Evolutionary conservation across 2,888 invertebrate genomes (phyloP).

Genomic region (Lysandra bellargus): DNA sequence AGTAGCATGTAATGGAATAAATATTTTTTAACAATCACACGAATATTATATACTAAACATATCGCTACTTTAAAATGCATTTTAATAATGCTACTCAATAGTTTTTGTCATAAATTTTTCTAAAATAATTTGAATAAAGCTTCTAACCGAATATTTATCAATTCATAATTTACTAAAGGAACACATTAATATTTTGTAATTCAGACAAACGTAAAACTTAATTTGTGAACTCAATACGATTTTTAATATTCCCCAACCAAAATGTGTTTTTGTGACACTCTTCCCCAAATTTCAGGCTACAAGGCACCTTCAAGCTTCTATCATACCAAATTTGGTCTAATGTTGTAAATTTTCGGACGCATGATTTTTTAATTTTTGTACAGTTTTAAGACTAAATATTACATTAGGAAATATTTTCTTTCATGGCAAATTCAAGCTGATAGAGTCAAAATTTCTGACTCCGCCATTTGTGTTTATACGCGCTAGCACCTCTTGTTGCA

Average conservation of each 20-base stretch:
- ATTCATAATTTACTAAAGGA: conserved; percentile 4
- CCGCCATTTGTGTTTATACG: conserved; percentile 68
- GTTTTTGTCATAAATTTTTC: not conserved
- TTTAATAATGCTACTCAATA: not conserved
- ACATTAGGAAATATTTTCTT: not conserved
- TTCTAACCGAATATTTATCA: not conserved
- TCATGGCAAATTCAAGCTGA: conserved; percentile 74
- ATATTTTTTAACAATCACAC: conserved; percentile 9
- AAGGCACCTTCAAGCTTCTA: not conserved
- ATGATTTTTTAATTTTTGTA: too few relatives aligned
- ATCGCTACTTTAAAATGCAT: not conserved
- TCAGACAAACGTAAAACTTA: not conserved
- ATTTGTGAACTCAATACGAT: not conserved
- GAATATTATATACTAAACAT: not conserved
- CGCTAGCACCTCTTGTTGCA: conserved; percentile 86
- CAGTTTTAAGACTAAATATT: too few relatives aligned
- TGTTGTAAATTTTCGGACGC: not conserved
- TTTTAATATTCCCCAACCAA: not conserved
- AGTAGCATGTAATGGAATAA: not conserved
- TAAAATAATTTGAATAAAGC: conserved; percentile 22
- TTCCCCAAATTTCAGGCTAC: too few relatives aligned
- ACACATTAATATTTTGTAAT: conserved; percentile 9
- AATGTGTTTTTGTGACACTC: too few relatives aligned
- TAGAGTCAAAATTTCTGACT: conserved; percentile 72
- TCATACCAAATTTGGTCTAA: not conserved